Evolutionary conservation across 2,113 vertebrate species (phyloP), one percentile per base, ranked within the genome.

Genomic region (Collichthys lucidus): DNA sequence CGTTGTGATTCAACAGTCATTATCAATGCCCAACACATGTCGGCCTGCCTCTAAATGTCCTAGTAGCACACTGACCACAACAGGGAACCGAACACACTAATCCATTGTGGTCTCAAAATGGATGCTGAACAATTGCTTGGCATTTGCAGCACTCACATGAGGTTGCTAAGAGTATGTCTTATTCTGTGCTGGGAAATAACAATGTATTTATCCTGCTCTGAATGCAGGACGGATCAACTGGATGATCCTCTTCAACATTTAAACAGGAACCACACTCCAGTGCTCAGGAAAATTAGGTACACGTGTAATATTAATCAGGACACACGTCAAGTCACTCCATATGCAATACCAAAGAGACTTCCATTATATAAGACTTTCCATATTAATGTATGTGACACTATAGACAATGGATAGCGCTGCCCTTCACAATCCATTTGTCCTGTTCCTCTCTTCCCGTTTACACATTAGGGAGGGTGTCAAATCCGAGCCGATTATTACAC

Each of bases 21-120:
- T 93, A 95, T 94, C 93, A 92, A 90, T 79, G 85, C 80, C 88
- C 79, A 87, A 88, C 92, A 94, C 90, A 92, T 93, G 92, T 92
- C 80, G 10, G 90, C 79, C 77, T 80, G 88, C 68, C 85, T 88
- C 79, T 82, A 44, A 85, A 77, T 79, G 89, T 85, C 78, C 86
- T 85, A 62, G 85, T 90, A 88, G 89, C 90, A 82, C 86, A 87
- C 82, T 91, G 91, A 93, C 92, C 88, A 91, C 85, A 80, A 87
- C 85, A 53, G 89, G 81, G 85, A 78, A 88, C 70, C 75, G 61
- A 88, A 79, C 50, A 50, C 84, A 17, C 91, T 90, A 93, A 93
- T 93, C 90, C 80, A 57, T 42, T 47, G 73, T 83, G 4, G 80
- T 76, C 85, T 81, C 80, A 62, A 65, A 89, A 88, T 87, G 69